These are phyloP conservation scores for Heterocephalus glaber DNA, from an alignment of 2,113 vertebrate genomes.

Conservation along the genomic window DNA sequence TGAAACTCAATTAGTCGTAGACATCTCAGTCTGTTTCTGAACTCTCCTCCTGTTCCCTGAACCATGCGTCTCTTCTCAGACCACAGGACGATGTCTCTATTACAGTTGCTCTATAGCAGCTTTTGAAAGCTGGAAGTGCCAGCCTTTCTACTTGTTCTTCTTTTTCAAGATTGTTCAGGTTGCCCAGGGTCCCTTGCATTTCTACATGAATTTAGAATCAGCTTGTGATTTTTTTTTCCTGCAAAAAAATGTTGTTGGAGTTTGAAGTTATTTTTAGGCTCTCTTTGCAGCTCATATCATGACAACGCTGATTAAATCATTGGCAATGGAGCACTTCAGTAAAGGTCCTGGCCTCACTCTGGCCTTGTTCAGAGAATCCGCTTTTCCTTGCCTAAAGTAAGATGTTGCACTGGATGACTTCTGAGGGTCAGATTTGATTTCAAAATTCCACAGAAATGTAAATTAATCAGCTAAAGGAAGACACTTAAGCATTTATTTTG, in stretches of 20 bases:
- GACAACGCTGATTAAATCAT: no score
- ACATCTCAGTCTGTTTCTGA: no score
- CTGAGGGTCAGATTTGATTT: background rate
- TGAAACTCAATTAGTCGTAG: no score
- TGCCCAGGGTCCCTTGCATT: background rate
- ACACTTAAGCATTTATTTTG: background rate
- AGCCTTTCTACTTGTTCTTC: no score
- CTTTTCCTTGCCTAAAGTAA: background rate
- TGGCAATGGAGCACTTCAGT: background rate
- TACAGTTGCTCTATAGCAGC: no score
- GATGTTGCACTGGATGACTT: background rate
- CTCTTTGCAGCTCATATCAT: background rate
- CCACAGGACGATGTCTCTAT: no score
- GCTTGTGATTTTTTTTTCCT: background rate
- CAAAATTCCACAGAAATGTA: background rate
- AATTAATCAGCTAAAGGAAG: background rate
- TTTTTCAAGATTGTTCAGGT: no score
- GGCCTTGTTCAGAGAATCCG: background rate
- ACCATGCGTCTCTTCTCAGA: no score
- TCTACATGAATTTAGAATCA: background rate
- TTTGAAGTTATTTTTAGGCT: background rate
- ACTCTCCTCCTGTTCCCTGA: no score
- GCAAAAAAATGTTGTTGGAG: background rate
- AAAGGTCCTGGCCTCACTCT: background rate
- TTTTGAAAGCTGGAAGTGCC: no score